phyloP scores from a whole-genome alignment of 1,140 invertebrate genomes.

The Samia ricini region DNA sequence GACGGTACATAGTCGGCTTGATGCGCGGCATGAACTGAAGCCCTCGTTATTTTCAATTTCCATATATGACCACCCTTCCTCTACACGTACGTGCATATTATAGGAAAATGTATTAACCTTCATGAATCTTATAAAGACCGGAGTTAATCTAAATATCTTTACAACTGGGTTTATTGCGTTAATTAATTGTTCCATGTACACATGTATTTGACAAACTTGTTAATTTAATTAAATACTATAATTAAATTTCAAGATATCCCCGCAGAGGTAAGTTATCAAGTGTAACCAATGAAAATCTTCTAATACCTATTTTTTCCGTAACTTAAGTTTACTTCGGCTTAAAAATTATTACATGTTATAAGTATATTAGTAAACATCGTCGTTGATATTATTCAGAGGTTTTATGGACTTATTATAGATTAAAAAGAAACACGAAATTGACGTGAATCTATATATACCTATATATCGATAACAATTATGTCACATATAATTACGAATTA shows the following conservation, averaged over 20 bases:
- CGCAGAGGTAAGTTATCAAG: too few relatives aligned
- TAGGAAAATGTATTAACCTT: conserved; percentile 64
- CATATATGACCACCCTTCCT: conserved; percentile 65
- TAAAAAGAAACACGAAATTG: too few relatives aligned
- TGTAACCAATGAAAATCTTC: too few relatives aligned
- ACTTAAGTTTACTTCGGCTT: too few relatives aligned
- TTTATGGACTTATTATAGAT: too few relatives aligned
- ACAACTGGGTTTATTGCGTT: not conserved
- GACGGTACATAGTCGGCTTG: conserved; percentile 54
- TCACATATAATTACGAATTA: too few relatives aligned
- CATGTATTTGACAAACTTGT: not conserved
- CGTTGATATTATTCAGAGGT: too few relatives aligned
- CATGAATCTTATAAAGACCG: conserved; percentile 71
- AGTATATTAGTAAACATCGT: too few relatives aligned
- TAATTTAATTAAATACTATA: not conserved
- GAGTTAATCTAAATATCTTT: conserved; percentile 52
- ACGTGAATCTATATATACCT: too few relatives aligned
- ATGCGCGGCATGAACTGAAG: conserved; percentile 63
- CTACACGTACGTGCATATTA: conserved; percentile 63
- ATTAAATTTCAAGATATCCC: not conserved
- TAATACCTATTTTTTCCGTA: too few relatives aligned
- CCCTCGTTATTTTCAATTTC: conserved; percentile 76
- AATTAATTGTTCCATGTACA: not conserved
- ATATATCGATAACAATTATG: too few relatives aligned
- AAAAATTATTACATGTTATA: too few relatives aligned